Evolutionary conservation across 2,113 vertebrate genomes (phyloP).

Genomic region (Dissostichus mawsoni): DNA sequence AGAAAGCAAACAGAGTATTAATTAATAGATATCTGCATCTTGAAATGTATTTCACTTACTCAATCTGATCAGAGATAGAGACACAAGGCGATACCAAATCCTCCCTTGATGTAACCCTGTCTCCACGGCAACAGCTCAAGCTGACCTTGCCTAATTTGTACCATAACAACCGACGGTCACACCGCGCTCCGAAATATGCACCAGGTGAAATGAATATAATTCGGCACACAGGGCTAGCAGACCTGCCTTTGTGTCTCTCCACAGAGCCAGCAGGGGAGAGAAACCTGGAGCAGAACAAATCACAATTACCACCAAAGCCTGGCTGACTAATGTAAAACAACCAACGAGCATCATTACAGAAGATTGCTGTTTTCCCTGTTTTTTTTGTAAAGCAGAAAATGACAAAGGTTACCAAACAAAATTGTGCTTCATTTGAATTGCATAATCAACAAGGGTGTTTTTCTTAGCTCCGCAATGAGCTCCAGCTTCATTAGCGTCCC

Average conservation of each 20-base stretch:
- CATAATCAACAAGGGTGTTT: neutral
- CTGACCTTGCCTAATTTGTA: conserved; percentile 68
- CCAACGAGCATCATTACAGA: conserved; percentile 1
- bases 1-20: conserved; percentile 3
- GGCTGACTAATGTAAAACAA: conserved; percentile 23
- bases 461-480: neutral
- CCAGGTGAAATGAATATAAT: conserved; percentile 45
- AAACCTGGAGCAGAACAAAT: conserved; percentile 29
- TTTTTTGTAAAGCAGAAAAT: neutral
- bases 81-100: conserved; percentile 24
- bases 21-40: conserved; percentile 9
- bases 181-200: conserved; percentile 17
- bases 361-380: conserved; percentile 2
- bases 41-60: conserved; percentile 13
- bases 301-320: conserved; percentile 24
- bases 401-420: conserved; percentile 19
- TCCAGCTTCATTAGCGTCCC: conserved; percentile 20
- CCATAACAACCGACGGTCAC: conserved; percentile 25
- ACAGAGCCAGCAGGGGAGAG: conserved; percentile 18
- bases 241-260: conserved; percentile 20
- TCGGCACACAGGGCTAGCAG: conserved; percentile 15
- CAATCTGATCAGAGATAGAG: neutral
- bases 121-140: conserved; percentile 61
- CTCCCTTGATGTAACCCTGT: conserved; percentile 51
- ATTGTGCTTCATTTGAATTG: neutral